Conservation (phyloP, 2,888 invertebrate species). For the Resseliella maxima region DNA sequence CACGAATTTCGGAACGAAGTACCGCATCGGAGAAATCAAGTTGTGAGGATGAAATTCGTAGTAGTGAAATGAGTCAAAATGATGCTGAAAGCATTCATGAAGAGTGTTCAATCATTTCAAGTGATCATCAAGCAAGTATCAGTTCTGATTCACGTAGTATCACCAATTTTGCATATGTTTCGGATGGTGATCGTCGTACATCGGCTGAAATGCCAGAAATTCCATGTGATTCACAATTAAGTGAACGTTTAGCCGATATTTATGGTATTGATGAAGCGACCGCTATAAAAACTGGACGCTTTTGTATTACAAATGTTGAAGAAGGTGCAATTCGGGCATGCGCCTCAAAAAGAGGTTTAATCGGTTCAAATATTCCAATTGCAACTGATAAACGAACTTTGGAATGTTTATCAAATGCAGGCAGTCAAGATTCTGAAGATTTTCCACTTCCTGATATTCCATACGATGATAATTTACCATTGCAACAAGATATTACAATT, state of each 20-base stretch:
- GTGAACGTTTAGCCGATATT: constrained; percentile 71
- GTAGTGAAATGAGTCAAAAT: constrained; percentile 79
- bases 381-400: constrained; percentile 63
- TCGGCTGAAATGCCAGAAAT: constrained; percentile 88
- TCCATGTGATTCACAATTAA: constrained; percentile 77
- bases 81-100: constrained; percentile 86
- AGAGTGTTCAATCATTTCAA: constrained; percentile 80
- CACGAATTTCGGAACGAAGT: constrained; percentile 87
- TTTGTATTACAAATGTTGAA: constrained; percentile 66
- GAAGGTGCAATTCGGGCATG: constrained; percentile 57
- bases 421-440: constrained; percentile 80
- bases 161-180: constrained; percentile 79
- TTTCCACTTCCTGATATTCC: constrained; percentile 82
- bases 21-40: constrained; percentile 90
- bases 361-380: constrained; percentile 64
- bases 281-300: constrained; percentile 65
- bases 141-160: constrained; percentile 86
- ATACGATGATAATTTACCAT: constrained; percentile 66
- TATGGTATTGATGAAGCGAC: constrained; percentile 66
- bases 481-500: constrained; percentile 62
- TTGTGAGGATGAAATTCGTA: constrained; percentile 85
- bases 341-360: constrained; percentile 63
- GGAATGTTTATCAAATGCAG: constrained; percentile 68
- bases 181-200: constrained; percentile 82
- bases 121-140: constrained; percentile 85